Base-by-base conservation (phyloP, 2,113 vertebrate genomes). In the Sinocyclocheilus anshuiensis region DNA sequence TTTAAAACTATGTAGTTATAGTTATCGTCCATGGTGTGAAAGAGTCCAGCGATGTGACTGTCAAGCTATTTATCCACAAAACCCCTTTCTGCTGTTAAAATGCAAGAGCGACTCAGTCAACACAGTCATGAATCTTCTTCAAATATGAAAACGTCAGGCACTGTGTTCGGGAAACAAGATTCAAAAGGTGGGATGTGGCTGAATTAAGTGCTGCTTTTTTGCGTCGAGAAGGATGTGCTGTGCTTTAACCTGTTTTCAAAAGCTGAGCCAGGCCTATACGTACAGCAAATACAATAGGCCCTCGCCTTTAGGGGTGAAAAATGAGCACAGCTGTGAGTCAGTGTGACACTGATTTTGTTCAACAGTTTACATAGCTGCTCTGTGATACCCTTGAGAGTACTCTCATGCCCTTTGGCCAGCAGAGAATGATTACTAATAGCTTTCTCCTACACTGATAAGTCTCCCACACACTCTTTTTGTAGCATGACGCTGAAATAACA, bases 361-460 rank as follows among this genome's bases (percentile, higher is more conserved):
- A 86, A 86, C 80, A 79, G 77, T 78, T 88, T 77, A 89, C 88
- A 87, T 86, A 72, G 86, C 82, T 86, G 77, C 85, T 84, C 87
- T 77, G 87, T 80, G 78, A 88, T 86, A 88, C 86, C 86, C 84
- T 85, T 76, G 85, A 91, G 86, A 87, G 72, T 77, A 71, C 87
- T 87, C 81, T 86, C 82, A 86, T 89, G 88, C 88, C 89, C 91
- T 91, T 72, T 82, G 78, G 89, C 88, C 89, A 81, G 88, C 76
- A 75, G 63, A 86, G 83, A 87, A 90, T 80, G 89, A 90, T 90
- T 86, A 89, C 84, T 90, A 90, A 90, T 91, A 87, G 88, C 88
- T 79, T 78, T 81, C 88, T 83, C 85, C 86, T 86, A 87, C 79
- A 82, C 86, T 74, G 79, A 87, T 84, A 72, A 84, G 82, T 86